Conservation (phyloP, 2,113 vertebrate genomes). For the Loxodonta africana region DNA sequence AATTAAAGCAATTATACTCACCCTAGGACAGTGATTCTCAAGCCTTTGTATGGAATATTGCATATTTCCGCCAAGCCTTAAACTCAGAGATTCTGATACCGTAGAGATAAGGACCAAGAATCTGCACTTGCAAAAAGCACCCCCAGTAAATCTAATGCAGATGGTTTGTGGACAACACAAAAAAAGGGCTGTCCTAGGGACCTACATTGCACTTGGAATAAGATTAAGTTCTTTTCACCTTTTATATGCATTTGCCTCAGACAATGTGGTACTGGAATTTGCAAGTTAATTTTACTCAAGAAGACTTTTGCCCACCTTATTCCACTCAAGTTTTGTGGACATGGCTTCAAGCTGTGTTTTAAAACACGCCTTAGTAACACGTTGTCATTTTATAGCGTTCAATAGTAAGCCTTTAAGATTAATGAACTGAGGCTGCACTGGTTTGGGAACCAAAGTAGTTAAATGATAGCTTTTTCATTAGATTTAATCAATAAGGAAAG, state of each 20-base stretch:
- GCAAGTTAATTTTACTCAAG: slow-evolving; percentile 46
- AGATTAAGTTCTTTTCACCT: slow-evolving; percentile 55
- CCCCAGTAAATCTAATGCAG: not conserved
- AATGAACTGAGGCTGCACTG: slow-evolving; percentile 63
- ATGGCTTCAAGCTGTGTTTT: slow-evolving; percentile 78
- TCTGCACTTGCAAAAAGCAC: not conserved
- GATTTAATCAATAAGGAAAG: slow-evolving; percentile 84
- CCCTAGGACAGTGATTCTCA: slow-evolving; percentile 24
- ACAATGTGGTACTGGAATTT: slow-evolving; percentile 28
- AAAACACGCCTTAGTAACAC: slow-evolving; percentile 72
- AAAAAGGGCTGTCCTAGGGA: not conserved
- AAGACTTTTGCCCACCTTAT: slow-evolving; percentile 46
- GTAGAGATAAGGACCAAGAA: not conserved
- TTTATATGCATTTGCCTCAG: slow-evolving; percentile 56
- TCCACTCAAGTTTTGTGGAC: slow-evolving; percentile 47
- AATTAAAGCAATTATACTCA: slow-evolving; percentile 40
- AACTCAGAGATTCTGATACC: slow-evolving; percentile 13
- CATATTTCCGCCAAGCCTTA: not conserved
- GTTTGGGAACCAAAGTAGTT: slow-evolving; percentile 80
- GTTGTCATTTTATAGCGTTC: slow-evolving; percentile 52
- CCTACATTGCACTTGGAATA: not conserved
- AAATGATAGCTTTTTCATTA: slow-evolving; percentile 83
- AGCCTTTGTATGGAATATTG: not conserved
- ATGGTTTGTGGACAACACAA: not conserved
- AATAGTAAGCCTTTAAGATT: slow-evolving; percentile 68